phyloP scores from a whole-genome alignment of 2,113 vertebrate species.

The Alligator sinensis region DNA sequence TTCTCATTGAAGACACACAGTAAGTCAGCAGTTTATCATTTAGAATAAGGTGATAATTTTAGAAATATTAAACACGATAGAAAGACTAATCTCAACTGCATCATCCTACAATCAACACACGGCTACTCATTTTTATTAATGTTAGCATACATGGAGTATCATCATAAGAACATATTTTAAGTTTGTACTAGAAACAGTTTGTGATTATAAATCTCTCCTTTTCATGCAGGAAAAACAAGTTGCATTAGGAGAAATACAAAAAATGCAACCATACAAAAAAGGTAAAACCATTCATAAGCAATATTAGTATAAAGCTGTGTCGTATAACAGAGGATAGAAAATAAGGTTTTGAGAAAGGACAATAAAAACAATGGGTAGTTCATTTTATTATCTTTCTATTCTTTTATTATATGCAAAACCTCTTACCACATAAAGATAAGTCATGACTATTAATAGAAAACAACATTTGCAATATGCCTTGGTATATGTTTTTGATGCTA shows the following conservation, averaged over 20 bases:
- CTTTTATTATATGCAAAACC: no score
- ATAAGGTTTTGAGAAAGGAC: background rate
- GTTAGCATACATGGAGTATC: background rate
- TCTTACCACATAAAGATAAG: background rate
- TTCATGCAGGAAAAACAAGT: slow-evolving; percentile 76
- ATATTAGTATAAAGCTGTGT: background rate
- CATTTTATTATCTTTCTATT: no score
- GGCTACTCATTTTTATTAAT: background rate
- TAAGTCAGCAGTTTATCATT: background rate
- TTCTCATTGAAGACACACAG: slow-evolving; percentile 9
- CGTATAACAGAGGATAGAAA: background rate
- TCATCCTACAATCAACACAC: background rate
- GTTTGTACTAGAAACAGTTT: background rate
- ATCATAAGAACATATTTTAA: background rate
- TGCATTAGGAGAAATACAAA: slow-evolving; percentile 70
- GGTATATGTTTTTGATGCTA: background rate
- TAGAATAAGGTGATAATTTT: background rate
- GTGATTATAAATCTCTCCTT: background rate
- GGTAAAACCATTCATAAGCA: background rate
- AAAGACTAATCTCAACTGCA: background rate
- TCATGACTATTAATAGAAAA: background rate
- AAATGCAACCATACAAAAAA: slow-evolving; percentile 34
- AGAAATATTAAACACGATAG: background rate
- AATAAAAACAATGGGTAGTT: background rate
- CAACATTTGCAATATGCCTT: background rate